phyloP scores from a whole-genome alignment of 2,797 vertebrate species.

The Microctenopoma stevenorrisi region DNA sequence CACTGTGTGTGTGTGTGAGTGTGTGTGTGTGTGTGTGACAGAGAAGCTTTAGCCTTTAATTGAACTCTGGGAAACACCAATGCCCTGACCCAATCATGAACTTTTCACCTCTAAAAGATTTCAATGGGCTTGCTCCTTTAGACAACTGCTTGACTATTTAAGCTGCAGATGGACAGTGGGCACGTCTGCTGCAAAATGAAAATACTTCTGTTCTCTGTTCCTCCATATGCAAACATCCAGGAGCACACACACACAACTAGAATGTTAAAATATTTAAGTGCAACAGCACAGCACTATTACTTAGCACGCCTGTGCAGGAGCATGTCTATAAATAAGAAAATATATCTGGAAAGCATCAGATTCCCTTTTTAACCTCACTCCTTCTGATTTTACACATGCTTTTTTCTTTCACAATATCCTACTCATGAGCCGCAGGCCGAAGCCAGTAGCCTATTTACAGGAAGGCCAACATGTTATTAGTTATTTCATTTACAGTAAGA shows the following conservation, averaged over 20 bases:
- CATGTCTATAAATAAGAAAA: constrained; percentile 27
- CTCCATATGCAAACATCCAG: constrained; percentile 47
- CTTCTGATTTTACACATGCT: constrained; percentile 34
- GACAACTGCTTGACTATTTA: constrained; percentile 39
- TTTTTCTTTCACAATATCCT: constrained; percentile 33
- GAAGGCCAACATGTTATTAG: constrained; percentile 35
- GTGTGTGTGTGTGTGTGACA: constrained; percentile 10
- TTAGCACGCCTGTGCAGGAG: constrained; percentile 20
- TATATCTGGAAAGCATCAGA: constrained; percentile 38
- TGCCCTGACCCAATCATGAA: constrained; percentile 81
- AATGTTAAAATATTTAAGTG: constrained; percentile 26
- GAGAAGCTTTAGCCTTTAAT: constrained; percentile 76
- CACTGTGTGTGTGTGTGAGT: constrained; percentile 10
- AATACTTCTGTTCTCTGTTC: constrained; percentile 40
- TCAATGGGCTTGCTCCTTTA: constrained; percentile 71
- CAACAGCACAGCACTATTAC: constrained; percentile 40
- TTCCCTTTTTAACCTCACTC: constrained; percentile 37
- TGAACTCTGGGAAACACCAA: constrained; percentile 77
- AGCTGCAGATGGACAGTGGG: constrained; percentile 53
- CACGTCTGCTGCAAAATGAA: constrained; percentile 27
- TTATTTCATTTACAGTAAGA: constrained; percentile 8
- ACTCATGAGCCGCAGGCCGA: constrained; percentile 30
- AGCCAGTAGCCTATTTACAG: constrained; percentile 34
- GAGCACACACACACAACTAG: constrained; percentile 44
- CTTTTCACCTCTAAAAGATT: constrained; percentile 80